A percentile compares a stretch with the other conserved stretches of the same genome.
These are phyloP conservation scores for Drosophila repletoides DNA, from an alignment of 1,140 invertebrate genomes.

Conservation along the genomic window DNA sequence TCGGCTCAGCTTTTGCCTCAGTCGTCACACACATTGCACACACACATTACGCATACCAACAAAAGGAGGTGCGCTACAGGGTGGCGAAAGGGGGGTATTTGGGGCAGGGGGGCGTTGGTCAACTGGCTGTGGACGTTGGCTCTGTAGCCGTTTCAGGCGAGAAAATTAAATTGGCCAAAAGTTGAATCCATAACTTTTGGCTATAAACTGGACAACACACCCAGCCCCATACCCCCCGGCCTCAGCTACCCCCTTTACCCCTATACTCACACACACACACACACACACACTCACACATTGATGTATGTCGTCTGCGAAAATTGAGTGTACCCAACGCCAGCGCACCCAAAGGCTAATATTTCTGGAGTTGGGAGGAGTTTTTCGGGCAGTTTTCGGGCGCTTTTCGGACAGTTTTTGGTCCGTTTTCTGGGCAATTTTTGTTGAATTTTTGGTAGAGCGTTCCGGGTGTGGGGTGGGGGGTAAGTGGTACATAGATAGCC, in stretches of 20 bases:
- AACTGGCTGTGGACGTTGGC: constrained; percentile 49
- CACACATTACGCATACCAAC: neutral
- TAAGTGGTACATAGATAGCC: neutral
- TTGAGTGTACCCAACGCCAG: constrained; percentile 62
- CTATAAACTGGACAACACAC: constrained; percentile 67
- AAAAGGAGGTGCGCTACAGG: neutral
- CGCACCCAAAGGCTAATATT: constrained; percentile 39
- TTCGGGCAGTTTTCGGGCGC: no score
- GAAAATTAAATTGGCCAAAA: constrained; percentile 82
- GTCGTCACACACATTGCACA: neutral
- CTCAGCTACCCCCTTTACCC: no score
- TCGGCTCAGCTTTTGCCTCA: constrained; percentile 1
- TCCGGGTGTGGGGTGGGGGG: neutral
- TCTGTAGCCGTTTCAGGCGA: constrained; percentile 78
- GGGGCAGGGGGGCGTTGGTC: constrained; percentile 7
- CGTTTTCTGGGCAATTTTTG: no score
- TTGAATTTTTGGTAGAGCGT: no score
- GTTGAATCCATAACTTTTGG: constrained; percentile 82
- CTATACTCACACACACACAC: constrained; percentile 13
- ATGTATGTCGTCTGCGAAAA: constrained; percentile 59
- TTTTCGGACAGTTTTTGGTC: no score
- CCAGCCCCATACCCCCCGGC: neutral
- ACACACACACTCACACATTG: neutral
- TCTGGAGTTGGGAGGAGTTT: constrained; percentile 12
- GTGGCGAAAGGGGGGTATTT: neutral